Evolutionary conservation across 1,140 invertebrate genomes (phyloP).

Genomic region (Drosophila lacteicornis): DNA sequence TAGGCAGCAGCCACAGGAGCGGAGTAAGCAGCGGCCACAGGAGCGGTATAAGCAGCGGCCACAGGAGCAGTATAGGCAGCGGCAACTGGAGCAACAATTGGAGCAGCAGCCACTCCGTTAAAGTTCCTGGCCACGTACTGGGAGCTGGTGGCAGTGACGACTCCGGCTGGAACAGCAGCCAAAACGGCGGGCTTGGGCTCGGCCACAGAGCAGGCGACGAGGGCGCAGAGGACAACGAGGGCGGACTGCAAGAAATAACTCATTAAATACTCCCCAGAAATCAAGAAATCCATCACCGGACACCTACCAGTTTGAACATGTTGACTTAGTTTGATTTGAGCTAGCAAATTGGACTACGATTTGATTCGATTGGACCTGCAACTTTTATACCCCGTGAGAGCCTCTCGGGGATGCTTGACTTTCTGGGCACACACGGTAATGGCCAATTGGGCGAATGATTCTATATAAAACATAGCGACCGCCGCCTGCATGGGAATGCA

Average conservation of each 20-base stretch:
- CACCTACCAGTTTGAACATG: conserved; percentile 82
- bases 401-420: conserved; percentile 27
- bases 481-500: conserved; percentile 40
- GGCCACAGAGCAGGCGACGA: conserved; percentile 63
- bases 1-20: conserved; percentile 56
- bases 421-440: conserved; percentile 47
- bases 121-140: conserved; percentile 85
- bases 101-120: conserved; percentile 79
- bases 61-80: conserved; percentile 60
- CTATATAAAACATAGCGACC: conserved; percentile 44
- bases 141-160: conserved; percentile 85
- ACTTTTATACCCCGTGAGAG: conserved; percentile 59
- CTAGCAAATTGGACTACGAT: conserved; percentile 66
- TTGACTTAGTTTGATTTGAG: conserved; percentile 59
- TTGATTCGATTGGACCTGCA: conserved; percentile 30
- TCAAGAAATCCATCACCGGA: neutral
- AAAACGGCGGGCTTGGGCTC: conserved; percentile 74
- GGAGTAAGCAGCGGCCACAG: conserved; percentile 50
- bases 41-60: conserved; percentile 59
- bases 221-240: conserved; percentile 74
- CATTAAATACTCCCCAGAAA: neutral
- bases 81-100: conserved; percentile 69
- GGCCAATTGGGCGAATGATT: conserved; percentile 42
- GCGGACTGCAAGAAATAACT: conserved; percentile 51
- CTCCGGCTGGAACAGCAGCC: conserved; percentile 64